Conservation (phyloP, 2,113 vertebrate genomes). For the Acanthisitta chloris region DNA sequence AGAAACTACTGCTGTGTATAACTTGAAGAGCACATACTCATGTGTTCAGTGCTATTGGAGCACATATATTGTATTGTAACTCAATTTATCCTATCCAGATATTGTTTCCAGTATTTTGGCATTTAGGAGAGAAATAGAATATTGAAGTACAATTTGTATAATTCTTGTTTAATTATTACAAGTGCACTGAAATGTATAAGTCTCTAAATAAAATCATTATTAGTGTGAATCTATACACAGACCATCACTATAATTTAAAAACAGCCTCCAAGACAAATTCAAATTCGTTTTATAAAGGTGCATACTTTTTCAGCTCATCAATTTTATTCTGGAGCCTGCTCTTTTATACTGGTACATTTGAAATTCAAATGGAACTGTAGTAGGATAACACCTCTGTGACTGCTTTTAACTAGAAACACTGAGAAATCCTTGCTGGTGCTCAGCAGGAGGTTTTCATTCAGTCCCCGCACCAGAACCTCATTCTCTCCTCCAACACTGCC, state of each 20-base stretch:
- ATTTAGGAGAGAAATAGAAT: background rate
- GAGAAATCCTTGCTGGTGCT: background rate
- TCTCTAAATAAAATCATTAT: background rate
- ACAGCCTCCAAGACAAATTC: background rate
- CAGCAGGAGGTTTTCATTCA: constrained; percentile 14
- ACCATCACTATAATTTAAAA: background rate
- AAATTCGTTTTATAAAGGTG: background rate
- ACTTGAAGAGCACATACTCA: background rate
- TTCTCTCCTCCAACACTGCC: background rate
- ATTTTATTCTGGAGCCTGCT: background rate
- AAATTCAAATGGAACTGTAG: constrained; percentile 8
- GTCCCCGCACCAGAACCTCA: background rate
- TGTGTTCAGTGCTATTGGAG: background rate
- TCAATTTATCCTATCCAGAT: background rate
- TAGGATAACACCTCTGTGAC: background rate
- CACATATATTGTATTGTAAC: background rate
- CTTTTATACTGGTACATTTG: background rate
- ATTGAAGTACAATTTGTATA: background rate
- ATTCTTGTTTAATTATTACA: background rate
- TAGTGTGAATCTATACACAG: background rate
- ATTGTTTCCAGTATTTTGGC: background rate
- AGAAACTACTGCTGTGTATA: background rate
- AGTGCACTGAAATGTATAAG: background rate
- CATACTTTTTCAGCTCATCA: background rate
- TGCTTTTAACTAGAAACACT: background rate